Evolutionary conservation across 1,140 invertebrate genomes (phyloP).

Genomic region (Temnothorax longispinosus): DNA sequence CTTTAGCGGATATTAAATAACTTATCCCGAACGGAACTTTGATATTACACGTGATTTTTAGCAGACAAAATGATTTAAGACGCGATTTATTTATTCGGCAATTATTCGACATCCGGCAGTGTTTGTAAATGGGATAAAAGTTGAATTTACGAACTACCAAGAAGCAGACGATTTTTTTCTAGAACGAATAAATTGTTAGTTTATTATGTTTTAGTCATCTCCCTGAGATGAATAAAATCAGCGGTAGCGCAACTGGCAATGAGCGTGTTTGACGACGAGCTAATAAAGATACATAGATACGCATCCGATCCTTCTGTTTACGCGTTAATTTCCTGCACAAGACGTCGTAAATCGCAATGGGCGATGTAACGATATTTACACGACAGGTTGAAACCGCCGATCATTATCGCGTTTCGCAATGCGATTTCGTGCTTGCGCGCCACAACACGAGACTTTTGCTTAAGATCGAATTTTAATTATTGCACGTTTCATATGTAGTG

Average conservation of each 20-base stretch:
- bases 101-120: neutral
- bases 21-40: neutral
- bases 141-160: neutral
- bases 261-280: neutral
- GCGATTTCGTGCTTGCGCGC: neutral
- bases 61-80: neutral
- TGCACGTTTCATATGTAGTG: neutral
- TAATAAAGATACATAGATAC: slow-evolving; percentile 9
- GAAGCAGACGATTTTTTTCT: neutral
- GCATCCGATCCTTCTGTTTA: neutral
- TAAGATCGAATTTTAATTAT: neutral
- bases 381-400: neutral
- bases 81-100: neutral
- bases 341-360: neutral
- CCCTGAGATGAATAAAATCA: neutral
- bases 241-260: neutral
- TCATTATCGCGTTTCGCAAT: slow-evolving; percentile 14
- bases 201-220: neutral
- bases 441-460: neutral
- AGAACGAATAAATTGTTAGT: neutral
- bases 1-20: neutral
- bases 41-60: neutral
- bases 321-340: slow-evolving; percentile 5
- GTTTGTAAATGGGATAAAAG: neutral
- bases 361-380: neutral